phyloP scores from a whole-genome alignment of 35 echinoderm and acorn worm species.

The Patiria miniata region DNA sequence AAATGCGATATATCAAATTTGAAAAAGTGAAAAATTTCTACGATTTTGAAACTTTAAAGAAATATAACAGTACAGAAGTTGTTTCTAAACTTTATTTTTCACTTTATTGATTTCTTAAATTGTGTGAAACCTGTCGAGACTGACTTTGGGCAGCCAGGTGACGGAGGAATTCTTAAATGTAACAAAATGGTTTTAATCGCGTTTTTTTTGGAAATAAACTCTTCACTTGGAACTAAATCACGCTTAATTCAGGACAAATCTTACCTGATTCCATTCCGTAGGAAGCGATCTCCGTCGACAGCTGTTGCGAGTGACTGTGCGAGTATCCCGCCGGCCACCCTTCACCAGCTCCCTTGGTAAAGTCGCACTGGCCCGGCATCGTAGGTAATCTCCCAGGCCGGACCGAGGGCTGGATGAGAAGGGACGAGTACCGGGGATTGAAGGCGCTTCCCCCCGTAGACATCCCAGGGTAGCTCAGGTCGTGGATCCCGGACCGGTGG shows the following conservation, averaged over 20 bases:
- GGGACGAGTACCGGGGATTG: slow-evolving; percentile 88
- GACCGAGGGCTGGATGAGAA: slow-evolving; percentile 95
- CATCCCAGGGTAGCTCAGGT: slow-evolving; percentile 74
- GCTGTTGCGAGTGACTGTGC: slow-evolving; percentile 10
- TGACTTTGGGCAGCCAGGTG: no score
- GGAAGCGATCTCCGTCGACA: slow-evolving; percentile 29
- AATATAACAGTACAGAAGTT: no score
- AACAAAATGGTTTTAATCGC: no score
- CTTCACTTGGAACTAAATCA: no score
- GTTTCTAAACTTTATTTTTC: no score
- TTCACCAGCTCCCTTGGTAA: slow-evolving; percentile 41
- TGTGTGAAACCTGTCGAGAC: no score
- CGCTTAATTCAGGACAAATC: not conserved
- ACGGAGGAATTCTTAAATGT: no score
- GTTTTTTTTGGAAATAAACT: no score
- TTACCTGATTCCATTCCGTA: slow-evolving; percentile 62
- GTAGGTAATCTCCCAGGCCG: slow-evolving; percentile 70
- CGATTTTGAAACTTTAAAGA: no score
- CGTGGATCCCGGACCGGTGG: slow-evolving; percentile 65
- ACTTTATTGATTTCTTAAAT: no score
- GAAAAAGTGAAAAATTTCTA: no score
- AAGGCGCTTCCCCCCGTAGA: slow-evolving; percentile 63
- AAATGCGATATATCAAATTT: no score
- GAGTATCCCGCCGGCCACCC: not conserved
- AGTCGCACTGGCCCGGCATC: slow-evolving; percentile 80